Conservation (phyloP, 2,888 invertebrate genomes). For the Lithophane socia region DNA sequence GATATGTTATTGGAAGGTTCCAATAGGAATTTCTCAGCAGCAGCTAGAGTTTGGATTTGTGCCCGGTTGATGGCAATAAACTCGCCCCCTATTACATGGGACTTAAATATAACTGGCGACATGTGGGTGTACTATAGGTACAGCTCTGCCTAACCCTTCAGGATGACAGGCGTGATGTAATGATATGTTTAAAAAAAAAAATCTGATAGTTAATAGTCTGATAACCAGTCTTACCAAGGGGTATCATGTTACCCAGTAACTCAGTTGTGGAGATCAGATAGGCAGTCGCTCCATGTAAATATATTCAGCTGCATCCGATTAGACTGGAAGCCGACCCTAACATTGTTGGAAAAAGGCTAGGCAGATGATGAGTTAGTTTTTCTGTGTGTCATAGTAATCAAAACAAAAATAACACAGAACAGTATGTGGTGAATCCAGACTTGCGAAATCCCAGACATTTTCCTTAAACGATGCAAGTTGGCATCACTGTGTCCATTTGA, state of each 20-base stretch:
- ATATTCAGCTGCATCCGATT: too few species aligned
- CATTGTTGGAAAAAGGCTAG: too few species aligned
- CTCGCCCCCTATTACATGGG: neutral
- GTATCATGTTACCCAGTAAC: too few species aligned
- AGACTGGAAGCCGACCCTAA: too few species aligned
- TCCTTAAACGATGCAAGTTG: slow-evolving; percentile 16
- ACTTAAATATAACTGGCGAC: neutral
- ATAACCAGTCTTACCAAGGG: too few species aligned
- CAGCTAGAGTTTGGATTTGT: neutral
- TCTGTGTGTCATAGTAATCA: neutral
- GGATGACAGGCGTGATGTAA: neutral
- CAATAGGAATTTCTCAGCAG: neutral
- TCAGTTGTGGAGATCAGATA: too few species aligned
- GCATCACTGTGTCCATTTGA: neutral
- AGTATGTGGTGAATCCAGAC: neutral
- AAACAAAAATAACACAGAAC: neutral
- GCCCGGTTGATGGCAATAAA: neutral
- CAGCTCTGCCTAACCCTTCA: neutral
- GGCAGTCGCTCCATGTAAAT: too few species aligned
- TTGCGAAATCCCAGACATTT: slow-evolving; percentile 6
- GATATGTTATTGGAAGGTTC: neutral
- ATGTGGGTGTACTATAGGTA: neutral
- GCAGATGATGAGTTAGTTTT: neutral
- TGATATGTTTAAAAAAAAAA: neutral
- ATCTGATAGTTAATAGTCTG: too few species aligned